Percentiles rank a stretch among this genome's conserved stretches.
Conservation (phyloP, 2,113 vertebrate species). For the Bombycilla garrulus region DNA sequence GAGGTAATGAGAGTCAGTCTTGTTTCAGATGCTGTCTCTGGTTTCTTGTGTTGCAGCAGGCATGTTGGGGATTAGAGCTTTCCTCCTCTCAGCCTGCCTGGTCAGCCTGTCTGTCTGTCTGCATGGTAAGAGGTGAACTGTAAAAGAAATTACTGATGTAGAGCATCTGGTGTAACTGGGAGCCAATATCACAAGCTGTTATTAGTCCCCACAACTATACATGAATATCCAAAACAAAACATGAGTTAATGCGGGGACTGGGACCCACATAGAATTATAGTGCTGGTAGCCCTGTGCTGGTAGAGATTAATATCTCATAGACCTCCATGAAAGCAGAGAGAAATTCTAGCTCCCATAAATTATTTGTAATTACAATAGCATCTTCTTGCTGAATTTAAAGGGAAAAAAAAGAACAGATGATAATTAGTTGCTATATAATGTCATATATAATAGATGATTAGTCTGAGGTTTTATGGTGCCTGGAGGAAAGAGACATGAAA, state of each 20-base stretch:
- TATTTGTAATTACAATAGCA: not conserved
- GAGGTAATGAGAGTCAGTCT: rapidly evolving
- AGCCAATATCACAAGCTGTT: not conserved
- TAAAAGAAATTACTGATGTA: not conserved
- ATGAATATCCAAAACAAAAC: not conserved
- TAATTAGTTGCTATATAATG: not conserved
- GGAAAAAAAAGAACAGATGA: not conserved
- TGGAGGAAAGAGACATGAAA: not conserved
- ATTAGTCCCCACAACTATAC: not conserved
- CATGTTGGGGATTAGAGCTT: rapidly evolving
- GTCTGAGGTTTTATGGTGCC: not conserved
- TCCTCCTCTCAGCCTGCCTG: not conserved
- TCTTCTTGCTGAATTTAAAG: not conserved
- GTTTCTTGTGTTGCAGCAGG: not conserved
- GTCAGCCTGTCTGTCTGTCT: not conserved
- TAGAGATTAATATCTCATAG: not conserved
- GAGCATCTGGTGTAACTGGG: not conserved
- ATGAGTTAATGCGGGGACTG: not conserved
- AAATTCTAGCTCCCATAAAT: not conserved
- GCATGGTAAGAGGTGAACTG: not conserved
- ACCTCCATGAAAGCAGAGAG: not conserved
- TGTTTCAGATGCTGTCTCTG: not conserved
- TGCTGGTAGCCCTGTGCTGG: not conserved
- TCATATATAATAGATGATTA: not conserved
- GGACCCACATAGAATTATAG: not conserved